These are phyloP conservation scores for Chiloscyllium plagiosum DNA, from an alignment of 2,113 vertebrate genomes.

Conservation along the genomic window DNA sequence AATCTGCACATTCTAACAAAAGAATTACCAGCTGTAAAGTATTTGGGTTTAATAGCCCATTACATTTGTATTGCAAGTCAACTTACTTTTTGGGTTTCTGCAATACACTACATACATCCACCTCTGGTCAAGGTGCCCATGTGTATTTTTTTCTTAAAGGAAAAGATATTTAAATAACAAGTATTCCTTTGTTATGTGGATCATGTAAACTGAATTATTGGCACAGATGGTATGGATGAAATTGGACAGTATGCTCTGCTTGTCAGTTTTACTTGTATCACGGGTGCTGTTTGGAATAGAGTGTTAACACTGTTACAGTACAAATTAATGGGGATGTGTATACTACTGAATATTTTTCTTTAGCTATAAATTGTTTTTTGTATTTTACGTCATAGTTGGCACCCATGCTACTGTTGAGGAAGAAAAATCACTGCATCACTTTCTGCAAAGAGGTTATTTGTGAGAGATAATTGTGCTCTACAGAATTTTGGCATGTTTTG, in stretches of 20 bases:
- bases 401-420: slow-evolving; percentile 17
- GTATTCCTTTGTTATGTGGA: neutral
- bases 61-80: neutral
- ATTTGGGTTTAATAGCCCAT: slow-evolving; percentile 1
- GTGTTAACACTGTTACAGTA: slow-evolving; percentile 31
- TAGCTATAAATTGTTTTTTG: slow-evolving; percentile 20
- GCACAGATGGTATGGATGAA: slow-evolving; percentile 4
- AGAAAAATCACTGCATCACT: slow-evolving; percentile 29
- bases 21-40: neutral
- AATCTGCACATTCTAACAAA: slow-evolving; percentile 19
- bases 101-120: neutral
- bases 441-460: slow-evolving; percentile 11
- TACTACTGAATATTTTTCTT: slow-evolving; percentile 34
- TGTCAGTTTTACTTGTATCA: slow-evolving; percentile 29
- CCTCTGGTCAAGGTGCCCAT: slow-evolving; percentile 3
- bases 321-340: slow-evolving; percentile 7
- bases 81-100: neutral
- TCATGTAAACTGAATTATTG: neutral
- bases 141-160: neutral
- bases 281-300: slow-evolving; percentile 24
- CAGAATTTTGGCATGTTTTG: slow-evolving; percentile 29
- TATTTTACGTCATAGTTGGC: slow-evolving; percentile 30
- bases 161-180: neutral
- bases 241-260: neutral
- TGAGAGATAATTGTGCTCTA: slow-evolving; percentile 9